Conservation (phyloP, 2,113 vertebrate genomes). For the Oncorhynchus gorbuscha region DNA sequence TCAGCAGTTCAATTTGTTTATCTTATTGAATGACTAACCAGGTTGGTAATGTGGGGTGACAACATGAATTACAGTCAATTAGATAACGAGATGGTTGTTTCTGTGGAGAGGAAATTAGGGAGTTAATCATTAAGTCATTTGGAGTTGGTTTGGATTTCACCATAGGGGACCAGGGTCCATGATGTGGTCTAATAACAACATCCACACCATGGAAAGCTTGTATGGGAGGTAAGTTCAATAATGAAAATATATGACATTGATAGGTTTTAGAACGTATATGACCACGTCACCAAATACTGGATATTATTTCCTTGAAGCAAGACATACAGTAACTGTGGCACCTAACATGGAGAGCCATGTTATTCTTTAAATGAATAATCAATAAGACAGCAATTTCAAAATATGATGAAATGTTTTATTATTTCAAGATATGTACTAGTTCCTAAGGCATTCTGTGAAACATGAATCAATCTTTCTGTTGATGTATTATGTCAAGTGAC, state of each 20-base stretch:
- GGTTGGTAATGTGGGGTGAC: conserved; percentile 68
- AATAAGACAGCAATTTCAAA: conserved; percentile 62
- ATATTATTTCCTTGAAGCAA: not conserved
- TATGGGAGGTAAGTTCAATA: not conserved
- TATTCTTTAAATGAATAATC: conserved; percentile 62
- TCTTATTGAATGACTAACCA: conserved; percentile 69
- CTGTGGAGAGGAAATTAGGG: conserved; percentile 51
- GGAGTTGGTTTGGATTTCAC: conserved; percentile 45
- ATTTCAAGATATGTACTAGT: conserved; percentile 29
- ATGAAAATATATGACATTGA: conserved; percentile 36
- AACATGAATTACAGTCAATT: conserved; percentile 75
- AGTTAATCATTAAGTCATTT: conserved; percentile 64
- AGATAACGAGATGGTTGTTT: conserved; percentile 72
- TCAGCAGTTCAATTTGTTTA: conserved; percentile 54
- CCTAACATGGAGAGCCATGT: conserved; percentile 36
- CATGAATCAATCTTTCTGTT: conserved; percentile 25
- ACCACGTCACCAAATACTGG: no score
- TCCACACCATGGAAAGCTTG: not conserved
- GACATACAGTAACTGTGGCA: conserved; percentile 16
- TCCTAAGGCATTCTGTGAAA: conserved; percentile 27
- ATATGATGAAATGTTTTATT: conserved; percentile 61
- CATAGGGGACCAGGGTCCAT: not conserved
- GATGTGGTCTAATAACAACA: not conserved
- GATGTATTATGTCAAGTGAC: conserved; percentile 30
- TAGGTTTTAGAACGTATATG: conserved; percentile 27